Evolutionary conservation across 1,140 invertebrate genomes (phyloP).

Genomic region (Panonychus citri): DNA sequence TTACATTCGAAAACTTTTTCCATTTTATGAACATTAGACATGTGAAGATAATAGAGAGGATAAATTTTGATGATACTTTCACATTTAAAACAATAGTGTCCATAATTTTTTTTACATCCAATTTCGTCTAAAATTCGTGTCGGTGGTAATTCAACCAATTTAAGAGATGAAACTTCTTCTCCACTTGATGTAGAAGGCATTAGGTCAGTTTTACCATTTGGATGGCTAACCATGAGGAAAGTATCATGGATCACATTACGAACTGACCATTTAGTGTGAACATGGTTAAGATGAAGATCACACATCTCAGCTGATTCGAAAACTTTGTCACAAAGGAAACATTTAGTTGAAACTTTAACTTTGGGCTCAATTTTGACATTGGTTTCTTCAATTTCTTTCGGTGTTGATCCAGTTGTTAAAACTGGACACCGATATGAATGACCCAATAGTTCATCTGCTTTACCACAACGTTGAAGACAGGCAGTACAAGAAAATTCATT

Average conservation of each 20-base stretch:
- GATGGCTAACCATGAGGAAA: conserved; percentile 2
- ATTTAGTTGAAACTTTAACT: not conserved
- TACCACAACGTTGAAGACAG: conserved; percentile 15
- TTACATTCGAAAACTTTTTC: conserved; percentile 17
- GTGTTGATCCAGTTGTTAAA: not conserved
- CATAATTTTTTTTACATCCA: conserved; percentile 16
- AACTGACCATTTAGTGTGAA: conserved; percentile 12
- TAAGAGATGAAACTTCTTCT: not conserved
- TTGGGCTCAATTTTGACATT: conserved; percentile 1
- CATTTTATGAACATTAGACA: conserved; percentile 17
- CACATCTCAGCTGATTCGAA: conserved; percentile 1
- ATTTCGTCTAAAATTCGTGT: conserved; percentile 14
- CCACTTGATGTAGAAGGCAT: conserved; percentile 4
- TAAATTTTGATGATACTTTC: conserved; percentile 18
- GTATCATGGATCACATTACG: conserved; percentile 3
- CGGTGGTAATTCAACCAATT: conserved; percentile 11
- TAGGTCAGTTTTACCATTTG: conserved; percentile 1
- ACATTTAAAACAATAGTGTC: conserved; percentile 18
- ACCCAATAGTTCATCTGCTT: conserved; percentile 14
- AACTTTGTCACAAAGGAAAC: conserved; percentile 11
- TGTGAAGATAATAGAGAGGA: conserved; percentile 17
- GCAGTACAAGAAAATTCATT: conserved; percentile 16
- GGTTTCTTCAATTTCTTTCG: not conserved
- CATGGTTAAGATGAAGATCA: conserved; percentile 12
- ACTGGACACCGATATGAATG: conserved; percentile 16